Percentiles rank a stretch among this genome's conserved stretches.
Conservation (phyloP, 2,797 vertebrate genomes). For the Simalia tracyae region DNA sequence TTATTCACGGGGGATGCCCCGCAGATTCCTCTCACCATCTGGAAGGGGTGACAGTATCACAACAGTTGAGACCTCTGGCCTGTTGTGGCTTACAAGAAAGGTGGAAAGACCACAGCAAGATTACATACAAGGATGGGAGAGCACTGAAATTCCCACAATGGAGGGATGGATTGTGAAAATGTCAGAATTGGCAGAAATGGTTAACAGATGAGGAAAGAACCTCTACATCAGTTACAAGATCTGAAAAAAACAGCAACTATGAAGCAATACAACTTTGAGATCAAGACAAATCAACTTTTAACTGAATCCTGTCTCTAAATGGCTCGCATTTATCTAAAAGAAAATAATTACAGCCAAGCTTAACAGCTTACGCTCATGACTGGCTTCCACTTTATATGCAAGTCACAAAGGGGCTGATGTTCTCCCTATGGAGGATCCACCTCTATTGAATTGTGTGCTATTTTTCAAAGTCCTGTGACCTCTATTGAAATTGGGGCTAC, state of each 20-base stretch:
- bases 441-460: not conserved
- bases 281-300: not conserved
- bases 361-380: not conserved
- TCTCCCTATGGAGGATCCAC: not conserved
- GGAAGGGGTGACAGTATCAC: too few relatives aligned
- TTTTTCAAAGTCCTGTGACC: not conserved
- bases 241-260: not conserved
- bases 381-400: not conserved
- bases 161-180: too few relatives aligned
- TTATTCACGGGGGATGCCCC: too few relatives aligned
- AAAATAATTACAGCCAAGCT: not conserved
- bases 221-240: not conserved
- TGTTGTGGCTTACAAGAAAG: too few relatives aligned
- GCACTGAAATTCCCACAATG: too few relatives aligned
- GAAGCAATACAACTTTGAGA: not conserved
- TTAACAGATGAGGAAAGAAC: too few relatives aligned
- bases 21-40: too few relatives aligned
- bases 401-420: not conserved
- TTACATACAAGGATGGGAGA: too few relatives aligned
- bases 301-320: not conserved
- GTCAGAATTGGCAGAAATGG: too few relatives aligned
- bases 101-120: too few relatives aligned
- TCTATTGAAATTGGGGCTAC: not conserved
- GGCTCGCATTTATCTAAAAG: not conserved
- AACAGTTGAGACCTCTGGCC: too few relatives aligned